These are phyloP conservation scores for Contarinia nasturtii DNA, from an alignment of 1,140 invertebrate genomes.

Conservation along the genomic window DNA sequence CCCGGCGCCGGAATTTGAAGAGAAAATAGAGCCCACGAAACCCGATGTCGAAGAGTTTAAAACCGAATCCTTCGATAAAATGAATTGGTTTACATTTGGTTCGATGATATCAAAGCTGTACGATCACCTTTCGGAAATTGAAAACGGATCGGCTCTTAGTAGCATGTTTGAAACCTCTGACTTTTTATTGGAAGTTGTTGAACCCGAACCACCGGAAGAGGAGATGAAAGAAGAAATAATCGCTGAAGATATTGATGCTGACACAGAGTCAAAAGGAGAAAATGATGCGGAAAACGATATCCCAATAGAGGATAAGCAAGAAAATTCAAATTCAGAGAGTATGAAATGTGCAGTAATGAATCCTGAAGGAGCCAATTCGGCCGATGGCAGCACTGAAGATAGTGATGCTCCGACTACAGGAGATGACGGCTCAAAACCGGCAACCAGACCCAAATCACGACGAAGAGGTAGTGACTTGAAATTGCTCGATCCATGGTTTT, in stretches of 20 bases:
- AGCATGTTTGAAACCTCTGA: not conserved
- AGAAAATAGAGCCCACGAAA: not conserved
- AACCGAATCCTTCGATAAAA: not conserved
- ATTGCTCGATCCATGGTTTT: constrained; percentile 48
- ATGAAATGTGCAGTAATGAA: not conserved
- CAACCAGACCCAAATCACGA: constrained; percentile 34
- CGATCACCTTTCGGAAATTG: constrained; percentile 3
- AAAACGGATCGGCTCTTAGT: not conserved
- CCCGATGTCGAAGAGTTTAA: constrained; percentile 5
- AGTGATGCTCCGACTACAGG: not conserved
- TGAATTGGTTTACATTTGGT: constrained; percentile 7
- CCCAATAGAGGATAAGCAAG: not conserved
- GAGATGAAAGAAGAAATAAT: not conserved
- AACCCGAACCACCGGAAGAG: not conserved
- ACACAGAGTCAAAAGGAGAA: not conserved
- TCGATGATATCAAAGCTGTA: constrained; percentile 4
- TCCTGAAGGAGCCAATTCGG: not conserved
- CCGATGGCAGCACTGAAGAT: not conserved
- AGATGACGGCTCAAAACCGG: not conserved
- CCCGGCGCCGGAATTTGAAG: constrained; percentile 1
- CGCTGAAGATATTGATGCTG: constrained; percentile 4
- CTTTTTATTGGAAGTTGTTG: not conserved
- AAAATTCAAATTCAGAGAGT: not conserved
- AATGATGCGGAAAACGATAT: not conserved
- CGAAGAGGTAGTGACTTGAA: constrained; percentile 43